Evolutionary conservation across 1,140 invertebrate genomes (phyloP), one percentile per base, ranked within the genome.

Genomic region (Zaprionus inermis): DNA sequence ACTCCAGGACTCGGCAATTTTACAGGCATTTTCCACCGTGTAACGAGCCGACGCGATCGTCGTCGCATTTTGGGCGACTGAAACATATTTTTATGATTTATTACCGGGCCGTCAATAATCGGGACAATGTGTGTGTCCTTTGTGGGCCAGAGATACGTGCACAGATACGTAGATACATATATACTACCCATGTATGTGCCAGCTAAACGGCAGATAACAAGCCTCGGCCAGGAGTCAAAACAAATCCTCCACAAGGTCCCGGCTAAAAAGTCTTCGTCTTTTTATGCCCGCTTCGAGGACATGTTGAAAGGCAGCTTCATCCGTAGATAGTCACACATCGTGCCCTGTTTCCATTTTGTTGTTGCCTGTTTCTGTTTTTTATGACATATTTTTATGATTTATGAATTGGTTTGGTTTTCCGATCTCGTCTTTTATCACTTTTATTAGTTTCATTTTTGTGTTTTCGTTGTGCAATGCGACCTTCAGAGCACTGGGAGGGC

Each of bases 21-120:
- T 81, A 81, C 84, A 89, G 78, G 74, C 73, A 89, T 84, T 49
- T 49, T 84, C 76, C 83, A 88, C 78, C 88, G 89, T 91, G 79
- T 91, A 91, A 91, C 88, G 88, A 91, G 78, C 72, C 22, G n/a
- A 41, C 18, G 57, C 67, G 68, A 83, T 75, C 58, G 52, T 44
- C 66, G 56, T 52, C 59, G 70, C 16, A 51, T 69, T 64, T 72
- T 60, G 65, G 52, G 79, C 18, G 41, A 72, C 65, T 73, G 68
- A 74, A 79, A 79, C 76, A 91, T 91, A 91, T 91, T 88, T 91
- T 91, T 91, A 91, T 91, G 88, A 91, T 91, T 91, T 91, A 91
- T 91, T 91, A 76, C 83, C 76, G 32, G 32, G 58, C 58, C 72
- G 82, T 83, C 88, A 81, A 91, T 91, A 88, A 91, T 91, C 76